phyloP scores from a whole-genome alignment of 2,113 vertebrate species.

The Sclerurus mexicanus region DNA sequence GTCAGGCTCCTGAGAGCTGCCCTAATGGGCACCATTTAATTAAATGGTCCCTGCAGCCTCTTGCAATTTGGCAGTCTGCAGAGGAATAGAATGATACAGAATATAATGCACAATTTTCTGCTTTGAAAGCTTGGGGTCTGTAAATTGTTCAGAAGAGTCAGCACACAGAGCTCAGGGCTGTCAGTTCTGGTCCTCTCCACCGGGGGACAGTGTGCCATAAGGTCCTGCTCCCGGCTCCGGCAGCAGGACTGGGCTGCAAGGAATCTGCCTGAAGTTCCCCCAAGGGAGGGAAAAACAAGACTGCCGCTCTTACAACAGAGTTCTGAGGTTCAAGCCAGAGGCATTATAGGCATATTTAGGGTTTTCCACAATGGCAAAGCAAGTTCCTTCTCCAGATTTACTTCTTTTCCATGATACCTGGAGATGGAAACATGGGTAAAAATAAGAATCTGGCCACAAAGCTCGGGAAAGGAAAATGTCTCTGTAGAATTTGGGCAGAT shows the following conservation, averaged over 20 bases:
- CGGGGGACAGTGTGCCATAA: slow-evolving; percentile 15
- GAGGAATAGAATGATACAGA: not conserved
- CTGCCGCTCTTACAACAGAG: not conserved
- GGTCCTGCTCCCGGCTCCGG: not conserved
- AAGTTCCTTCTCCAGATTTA: not conserved
- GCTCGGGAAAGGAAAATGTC: not conserved
- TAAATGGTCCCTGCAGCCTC: not conserved
- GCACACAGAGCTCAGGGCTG: not conserved
- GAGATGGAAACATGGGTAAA: not conserved
- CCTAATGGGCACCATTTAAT: not conserved
- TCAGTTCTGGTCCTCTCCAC: slow-evolving; percentile 26
- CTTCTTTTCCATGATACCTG: not conserved
- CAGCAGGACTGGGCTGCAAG: not conserved
- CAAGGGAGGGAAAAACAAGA: not conserved
- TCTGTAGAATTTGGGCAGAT: not conserved
- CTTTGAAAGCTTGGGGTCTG: not conserved
- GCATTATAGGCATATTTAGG: not conserved
- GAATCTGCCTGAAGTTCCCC: not conserved
- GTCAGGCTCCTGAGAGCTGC: not conserved
- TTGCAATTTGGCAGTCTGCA: not conserved
- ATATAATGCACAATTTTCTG: not conserved
- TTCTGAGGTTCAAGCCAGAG: not conserved
- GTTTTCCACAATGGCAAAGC: not conserved
- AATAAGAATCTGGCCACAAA: not conserved
- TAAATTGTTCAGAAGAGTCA: too few species aligned